Conservation (phyloP, 1,140 invertebrate species). For the Drosophila neocordata region DNA sequence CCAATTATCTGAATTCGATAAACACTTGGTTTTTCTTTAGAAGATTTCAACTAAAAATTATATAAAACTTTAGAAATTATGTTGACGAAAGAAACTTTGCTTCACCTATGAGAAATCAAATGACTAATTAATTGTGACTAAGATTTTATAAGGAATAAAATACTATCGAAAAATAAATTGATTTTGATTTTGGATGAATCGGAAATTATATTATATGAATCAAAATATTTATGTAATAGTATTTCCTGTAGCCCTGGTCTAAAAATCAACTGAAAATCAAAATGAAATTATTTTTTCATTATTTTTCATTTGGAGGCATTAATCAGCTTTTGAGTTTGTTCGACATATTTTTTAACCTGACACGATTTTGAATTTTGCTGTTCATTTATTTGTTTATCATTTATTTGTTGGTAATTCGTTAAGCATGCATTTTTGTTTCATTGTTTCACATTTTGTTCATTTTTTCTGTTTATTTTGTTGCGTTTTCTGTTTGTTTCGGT, state of each 20-base stretch:
- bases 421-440: slow-evolving; percentile 46
- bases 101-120: no score
- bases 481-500: neutral
- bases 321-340: slow-evolving; percentile 47
- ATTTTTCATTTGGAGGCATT: slow-evolving; percentile 12
- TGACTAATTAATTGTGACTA: no score
- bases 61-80: no score
- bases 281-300: slow-evolving; percentile 30
- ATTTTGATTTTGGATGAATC: no score
- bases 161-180: no score
- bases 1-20: no score
- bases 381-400: slow-evolving; percentile 19
- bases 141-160: no score
- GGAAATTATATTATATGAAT: no score
- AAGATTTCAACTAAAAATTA: no score
- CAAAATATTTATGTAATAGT: no score
- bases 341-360: slow-evolving; percentile 37
- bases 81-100: no score
- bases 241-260: neutral
- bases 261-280: slow-evolving; percentile 24
- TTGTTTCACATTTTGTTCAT: slow-evolving; percentile 1
- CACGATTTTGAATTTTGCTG: slow-evolving; percentile 33
- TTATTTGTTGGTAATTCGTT: slow-evolving; percentile 47
- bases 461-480: slow-evolving; percentile 40
- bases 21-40: no score